Base-by-base conservation (phyloP, 2,113 vertebrate genomes). In the Plotosus lineatus region DNA sequence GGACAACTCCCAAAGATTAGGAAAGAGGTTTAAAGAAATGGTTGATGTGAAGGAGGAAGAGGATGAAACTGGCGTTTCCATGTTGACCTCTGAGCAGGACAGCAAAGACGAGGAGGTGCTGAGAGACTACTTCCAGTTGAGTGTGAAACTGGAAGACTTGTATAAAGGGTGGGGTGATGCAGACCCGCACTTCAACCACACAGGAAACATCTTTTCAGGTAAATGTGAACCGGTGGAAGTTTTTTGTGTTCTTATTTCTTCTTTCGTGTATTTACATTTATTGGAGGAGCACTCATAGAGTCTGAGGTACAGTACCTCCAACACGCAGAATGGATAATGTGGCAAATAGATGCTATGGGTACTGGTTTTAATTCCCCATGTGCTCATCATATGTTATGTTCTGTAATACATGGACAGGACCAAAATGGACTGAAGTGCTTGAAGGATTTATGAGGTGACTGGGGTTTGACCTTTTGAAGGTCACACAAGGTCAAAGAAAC, bases 91-190 rank as follows among this genome's bases (percentile, higher is more conserved):
- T 33, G 69, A 63, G 23, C 81, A 85, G 48, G 80, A 87, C 53
- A 56, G 17, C 11, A 80, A 80, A 36, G 87, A 91, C 1, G 87
- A 90, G 58, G 80, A 92, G 79, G 81, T 91, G 42, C 87, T 97
- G 68, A 93, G 72, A 75, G 90, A 94, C 81, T 98, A 96, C 85
- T 95, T 97, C 87, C 96, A 96, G 90, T 75, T 98, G 63, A 87
- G 90, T 17, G 89, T 97, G 80, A 89, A 87, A 5, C 79, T 98
- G 68, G 85, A 26, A 17, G 90, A 90, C 12, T 88, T 97, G 12
- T 96, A 96, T 82, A 87, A 68, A 31, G 83, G 90, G 0, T 97
- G 96, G 96, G 88, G 90, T 81, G 84, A 85, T 1, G 86, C 85
- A 42, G 96, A 98, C 84, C 83, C 88, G 2, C 94, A 96, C 87